Evolutionary conservation across 2,888 invertebrate species (phyloP), one percentile per base, ranked within the genome.

Genomic region (Campoplex nolae): DNA sequence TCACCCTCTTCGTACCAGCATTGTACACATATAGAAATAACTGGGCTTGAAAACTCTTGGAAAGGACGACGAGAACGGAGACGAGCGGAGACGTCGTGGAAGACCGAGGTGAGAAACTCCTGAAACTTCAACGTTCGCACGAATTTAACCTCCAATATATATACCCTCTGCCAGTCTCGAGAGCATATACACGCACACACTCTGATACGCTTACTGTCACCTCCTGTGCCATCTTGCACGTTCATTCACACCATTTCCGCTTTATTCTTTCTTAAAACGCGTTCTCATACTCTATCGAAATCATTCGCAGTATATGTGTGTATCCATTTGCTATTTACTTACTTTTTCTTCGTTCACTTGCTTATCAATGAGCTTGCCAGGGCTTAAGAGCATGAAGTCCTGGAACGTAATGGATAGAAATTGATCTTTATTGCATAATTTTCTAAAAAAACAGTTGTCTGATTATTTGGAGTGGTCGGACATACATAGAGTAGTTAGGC

Each of bases 41-140:
- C 82, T 13, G 70, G 51, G 78, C 82, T 87, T 70, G 82, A 82
- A 87, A 84, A 87, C 84, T 79, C 82, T 87, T 84, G 87, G 83
- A 83, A 87, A 81, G 74, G 76, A 81, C 56, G 81, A 85, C 68
- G 78, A 74, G 45, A 54, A 84, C 80, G 77, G 65, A 73, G 84
- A 58, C 45, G 79, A 71, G 45, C 70, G 51, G 45, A 51, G 65
- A 85, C 74, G 75, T 74, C 85, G 62, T 75, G 82, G 82, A 85
- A 83, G 73, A 83, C 83, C 84, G 84, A 87, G 87, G 87, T 87
- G 84, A 87, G 87, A 87, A 85, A 87, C 87, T 87, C 65, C 76
- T 84, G 79, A 87, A 87, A 83, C 84, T 87, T 85, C 70, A 84
- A 79, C 87, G 78, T 82, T 87, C 76, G 87, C 87, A 82, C 75